A percentile compares a stretch with the other conserved stretches of the same genome.
Conservation (phyloP, 2,797 vertebrate genomes). For the Tadarida brasiliensis region DNA sequence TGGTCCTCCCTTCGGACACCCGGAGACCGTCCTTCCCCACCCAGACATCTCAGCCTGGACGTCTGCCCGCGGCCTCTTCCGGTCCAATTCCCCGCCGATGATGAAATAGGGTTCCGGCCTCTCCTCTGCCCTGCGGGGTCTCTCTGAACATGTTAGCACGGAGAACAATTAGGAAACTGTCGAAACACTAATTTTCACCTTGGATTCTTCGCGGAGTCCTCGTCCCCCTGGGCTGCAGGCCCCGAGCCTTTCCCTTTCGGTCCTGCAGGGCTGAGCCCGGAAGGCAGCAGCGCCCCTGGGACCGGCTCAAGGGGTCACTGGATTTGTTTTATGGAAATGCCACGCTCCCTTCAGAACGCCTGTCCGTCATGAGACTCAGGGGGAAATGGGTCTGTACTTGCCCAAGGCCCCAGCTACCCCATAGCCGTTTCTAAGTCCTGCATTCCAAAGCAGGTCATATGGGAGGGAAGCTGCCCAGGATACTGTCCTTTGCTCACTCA, state of each 20-base stretch:
- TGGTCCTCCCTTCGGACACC: rapidly evolving
- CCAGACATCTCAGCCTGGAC: rapidly evolving
- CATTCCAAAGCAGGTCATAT: rapidly evolving
- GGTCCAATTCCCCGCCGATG: not conserved
- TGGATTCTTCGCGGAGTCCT: not conserved
- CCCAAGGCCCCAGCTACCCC: not conserved
- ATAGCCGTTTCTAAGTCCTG: not conserved
- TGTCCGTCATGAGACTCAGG: rapidly evolving
- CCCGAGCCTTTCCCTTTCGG: rapidly evolving
- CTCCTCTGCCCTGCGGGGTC: not conserved
- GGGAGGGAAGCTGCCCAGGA: rapidly evolving
- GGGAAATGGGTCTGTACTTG: not conserved
- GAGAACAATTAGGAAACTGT: not conserved
- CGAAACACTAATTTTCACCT: not conserved
- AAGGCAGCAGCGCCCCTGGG: not conserved
- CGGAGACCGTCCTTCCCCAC: rapidly evolving
- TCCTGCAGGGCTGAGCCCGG: rapidly evolving
- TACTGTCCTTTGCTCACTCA: not conserved
- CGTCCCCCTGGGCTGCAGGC: not conserved
- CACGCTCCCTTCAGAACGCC: rapidly evolving
- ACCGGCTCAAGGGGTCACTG: not conserved
- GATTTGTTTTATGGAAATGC: not conserved
- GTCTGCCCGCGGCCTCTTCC: rapidly evolving
- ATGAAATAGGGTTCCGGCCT: not conserved
- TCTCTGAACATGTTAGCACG: not conserved